Evolutionary conservation across 2,113 vertebrate species (phyloP).

Genomic region (Amblyornis subalaris): DNA sequence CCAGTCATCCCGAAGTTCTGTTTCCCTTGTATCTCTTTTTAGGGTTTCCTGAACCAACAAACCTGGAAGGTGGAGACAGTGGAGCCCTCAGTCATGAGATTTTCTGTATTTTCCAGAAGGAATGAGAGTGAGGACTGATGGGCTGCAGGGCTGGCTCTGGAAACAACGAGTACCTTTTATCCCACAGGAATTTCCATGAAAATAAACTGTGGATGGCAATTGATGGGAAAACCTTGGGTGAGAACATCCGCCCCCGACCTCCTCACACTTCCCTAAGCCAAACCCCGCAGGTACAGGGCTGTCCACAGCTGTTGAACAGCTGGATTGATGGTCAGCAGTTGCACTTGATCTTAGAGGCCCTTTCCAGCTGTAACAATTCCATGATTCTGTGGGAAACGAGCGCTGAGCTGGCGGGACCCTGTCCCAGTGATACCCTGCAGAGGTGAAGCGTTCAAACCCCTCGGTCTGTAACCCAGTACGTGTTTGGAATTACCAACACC

Average conservation of each 20-base stretch:
- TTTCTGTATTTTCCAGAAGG: neutral
- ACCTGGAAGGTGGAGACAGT: neutral
- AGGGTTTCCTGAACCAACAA: neutral
- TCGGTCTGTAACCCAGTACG: neutral
- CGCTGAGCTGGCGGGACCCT: accelerated
- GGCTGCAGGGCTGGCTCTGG: neutral
- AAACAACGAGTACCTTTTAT: neutral
- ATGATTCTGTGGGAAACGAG: accelerated
- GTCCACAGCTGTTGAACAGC: neutral
- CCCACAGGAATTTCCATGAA: neutral
- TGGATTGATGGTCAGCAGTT: accelerated
- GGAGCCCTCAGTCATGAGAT: neutral
- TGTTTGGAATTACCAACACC: neutral
- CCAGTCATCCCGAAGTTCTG: neutral
- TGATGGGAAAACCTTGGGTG: accelerated
- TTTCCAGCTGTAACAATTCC: neutral
- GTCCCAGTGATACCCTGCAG: neutral
- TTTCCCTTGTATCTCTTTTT: neutral
- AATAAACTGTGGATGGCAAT: neutral
- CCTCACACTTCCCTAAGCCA: neutral
- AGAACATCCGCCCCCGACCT: neutral
- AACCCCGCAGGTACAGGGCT: accelerated
- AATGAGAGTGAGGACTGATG: neutral
- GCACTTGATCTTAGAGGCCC: neutral
- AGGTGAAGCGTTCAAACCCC: neutral